A percentile compares a stretch with the other conserved stretches of the same genome.
Conservation (phyloP, 2,888 invertebrate species). For the Pterostichus madidus region DNA sequence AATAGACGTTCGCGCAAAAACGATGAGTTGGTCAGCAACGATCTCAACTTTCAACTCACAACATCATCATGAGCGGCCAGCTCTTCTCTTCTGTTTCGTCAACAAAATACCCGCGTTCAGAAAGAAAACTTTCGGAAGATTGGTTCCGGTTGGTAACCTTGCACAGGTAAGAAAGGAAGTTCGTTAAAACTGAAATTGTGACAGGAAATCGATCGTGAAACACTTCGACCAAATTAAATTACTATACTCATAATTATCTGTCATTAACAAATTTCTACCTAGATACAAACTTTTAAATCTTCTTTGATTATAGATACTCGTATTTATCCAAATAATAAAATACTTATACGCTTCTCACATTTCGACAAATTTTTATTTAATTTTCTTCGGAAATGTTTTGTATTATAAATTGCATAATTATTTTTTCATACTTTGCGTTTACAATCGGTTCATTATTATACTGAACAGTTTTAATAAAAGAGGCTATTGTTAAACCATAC, state of each 20-base stretch:
- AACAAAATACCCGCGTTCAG: constrained; percentile 7
- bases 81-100: not conserved
- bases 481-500: no score
- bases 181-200: constrained; percentile 36
- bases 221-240: constrained; percentile 1
- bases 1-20: constrained; percentile 35
- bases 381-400: no score
- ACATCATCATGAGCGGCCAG: not conserved
- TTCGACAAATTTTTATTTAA: no score
- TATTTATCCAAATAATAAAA: no score
- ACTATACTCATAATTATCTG: not conserved
- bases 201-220: constrained; percentile 45
- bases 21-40: not conserved
- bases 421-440: no score
- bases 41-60: not conserved
- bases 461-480: no score
- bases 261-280: constrained; percentile 4
- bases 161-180: constrained; percentile 44
- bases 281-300: not conserved
- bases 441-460: no score
- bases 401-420: no score
- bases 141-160: not conserved
- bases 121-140: constrained; percentile 5
- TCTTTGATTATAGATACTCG: no score
- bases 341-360: no score